Evolutionary conservation across 2,797 vertebrate genomes (phyloP).

Genomic region (Catamblyrhynchus diadema): DNA sequence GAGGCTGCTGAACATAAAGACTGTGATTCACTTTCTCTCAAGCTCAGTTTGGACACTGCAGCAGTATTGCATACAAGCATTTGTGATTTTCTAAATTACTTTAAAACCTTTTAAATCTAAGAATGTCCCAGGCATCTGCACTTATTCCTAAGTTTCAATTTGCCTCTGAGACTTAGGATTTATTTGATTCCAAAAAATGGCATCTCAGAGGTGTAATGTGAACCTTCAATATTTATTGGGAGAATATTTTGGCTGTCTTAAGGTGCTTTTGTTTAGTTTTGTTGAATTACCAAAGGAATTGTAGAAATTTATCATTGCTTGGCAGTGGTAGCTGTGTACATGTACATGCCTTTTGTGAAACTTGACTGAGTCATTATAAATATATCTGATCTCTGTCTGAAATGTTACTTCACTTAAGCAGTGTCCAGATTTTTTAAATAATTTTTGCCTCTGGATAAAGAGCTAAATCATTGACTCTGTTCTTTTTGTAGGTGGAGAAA

Average conservation of each 20-base stretch:
- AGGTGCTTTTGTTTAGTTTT: not conserved
- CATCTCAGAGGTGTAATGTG: not conserved
- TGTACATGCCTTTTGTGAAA: not conserved
- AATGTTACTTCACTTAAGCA: constrained; percentile 20
- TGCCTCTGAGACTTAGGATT: not conserved
- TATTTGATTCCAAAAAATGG: not conserved
- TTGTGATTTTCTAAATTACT: not conserved
- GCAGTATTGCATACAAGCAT: not conserved
- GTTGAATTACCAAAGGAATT: not conserved
- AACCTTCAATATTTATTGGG: not conserved
- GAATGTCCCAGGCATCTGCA: not conserved
- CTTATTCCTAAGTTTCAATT: not conserved
- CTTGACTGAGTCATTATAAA: constrained; percentile 2
- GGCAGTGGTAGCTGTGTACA: not conserved
- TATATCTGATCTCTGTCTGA: not conserved
- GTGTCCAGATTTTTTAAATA: not conserved
- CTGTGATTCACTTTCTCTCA: constrained; percentile 38
- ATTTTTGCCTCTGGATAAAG: not conserved
- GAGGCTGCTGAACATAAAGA: constrained; percentile 29
- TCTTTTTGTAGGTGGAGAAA: not conserved
- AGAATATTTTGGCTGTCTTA: not conserved
- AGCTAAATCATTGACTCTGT: not conserved
- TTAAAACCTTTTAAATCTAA: not conserved
- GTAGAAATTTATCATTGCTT: not conserved
- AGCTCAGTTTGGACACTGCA: not conserved